A percentile compares a stretch with the other conserved stretches of the same genome.
These are phyloP conservation scores for Malacoctenus gilli DNA, from an alignment of 2,797 vertebrate genomes.

Conservation along the genomic window DNA sequence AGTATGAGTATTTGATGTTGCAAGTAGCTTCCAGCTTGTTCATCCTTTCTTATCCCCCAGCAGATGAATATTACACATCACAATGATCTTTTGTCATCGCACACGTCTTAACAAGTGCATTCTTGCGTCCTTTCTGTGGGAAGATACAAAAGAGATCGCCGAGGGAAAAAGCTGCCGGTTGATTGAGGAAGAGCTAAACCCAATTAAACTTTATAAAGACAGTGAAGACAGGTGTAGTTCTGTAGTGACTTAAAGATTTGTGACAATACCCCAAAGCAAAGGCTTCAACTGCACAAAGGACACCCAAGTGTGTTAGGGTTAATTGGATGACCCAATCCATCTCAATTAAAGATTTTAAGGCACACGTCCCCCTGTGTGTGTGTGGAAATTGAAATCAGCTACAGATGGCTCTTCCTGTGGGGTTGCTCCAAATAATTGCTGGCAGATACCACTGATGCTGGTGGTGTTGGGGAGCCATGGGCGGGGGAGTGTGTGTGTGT, in stretches of 20 bases:
- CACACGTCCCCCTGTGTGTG: conserved; percentile 63
- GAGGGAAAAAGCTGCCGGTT: conserved; percentile 15
- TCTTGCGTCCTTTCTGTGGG: conserved; percentile 6
- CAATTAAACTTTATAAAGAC: conserved; percentile 77
- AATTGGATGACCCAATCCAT: conserved; percentile 85
- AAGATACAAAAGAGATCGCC: not conserved
- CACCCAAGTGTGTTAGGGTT: conserved; percentile 80
- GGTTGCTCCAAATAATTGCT: conserved; percentile 80
- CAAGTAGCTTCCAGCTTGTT: too few relatives aligned
- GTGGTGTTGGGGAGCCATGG: not conserved
- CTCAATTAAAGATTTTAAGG: conserved; percentile 84
- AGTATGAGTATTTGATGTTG: too few relatives aligned
- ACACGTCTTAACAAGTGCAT: conserved; percentile 20
- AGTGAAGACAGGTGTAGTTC: conserved; percentile 72
- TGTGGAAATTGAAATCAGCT: conserved; percentile 79
- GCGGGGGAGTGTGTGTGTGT: too few relatives aligned
- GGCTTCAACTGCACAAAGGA: conserved; percentile 74
- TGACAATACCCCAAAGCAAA: conserved; percentile 79
- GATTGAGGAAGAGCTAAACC: conserved; percentile 63
- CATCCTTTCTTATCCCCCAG: conserved; percentile 13
- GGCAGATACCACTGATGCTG: conserved; percentile 60
- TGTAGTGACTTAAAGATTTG: conserved; percentile 71
- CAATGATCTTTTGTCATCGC: conserved; percentile 7
- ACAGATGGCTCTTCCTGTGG: conserved; percentile 77
- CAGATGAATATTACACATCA: conserved; percentile 11